Evolutionary conservation across 1,140 invertebrate species (phyloP), one percentile per base, ranked within the genome.

Genomic region (Dinoponera quadriceps): DNA sequence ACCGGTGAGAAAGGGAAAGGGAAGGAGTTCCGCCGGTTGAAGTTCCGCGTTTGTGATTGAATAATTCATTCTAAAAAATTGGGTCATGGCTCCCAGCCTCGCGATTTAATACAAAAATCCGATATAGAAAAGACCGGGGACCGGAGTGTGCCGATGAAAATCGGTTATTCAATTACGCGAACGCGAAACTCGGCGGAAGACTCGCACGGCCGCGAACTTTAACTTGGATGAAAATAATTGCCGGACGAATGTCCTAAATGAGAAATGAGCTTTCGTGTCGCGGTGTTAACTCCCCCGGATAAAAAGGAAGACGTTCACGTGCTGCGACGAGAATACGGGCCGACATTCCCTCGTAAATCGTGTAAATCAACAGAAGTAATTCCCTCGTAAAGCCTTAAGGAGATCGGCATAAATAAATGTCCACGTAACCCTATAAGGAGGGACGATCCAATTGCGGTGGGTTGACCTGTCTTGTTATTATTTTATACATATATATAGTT

Each of bases 101-200:
- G 38, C 38, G 38, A 44, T 44, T 44, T 44, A 44, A 44, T 9
- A 44, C 3, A 44, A 44, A 44, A 44, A 44, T 44, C 38, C 38
- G 33, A 33, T 44, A 44, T 11, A 44, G 38, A 44, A 44, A 9
- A 9, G n/a, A n/a, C n/a, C n/a, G n/a, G n/a, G n/a, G n/a, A n/a
- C n/a, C 51, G 33, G 9, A 18, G 14, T 7, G 18, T 38, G n/a
- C 48, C 0, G 33, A 20, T 78, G 62, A 44, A 44, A 38, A 78
- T 69, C 65, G 20, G 16, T 57, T 44, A 69, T 80, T 80, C 75
- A 68, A 57, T 80, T 69, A 57, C 51, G 51, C 51, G 57, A 57
- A 38, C n/a, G 18, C 29, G 9, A 25, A 78, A 55, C 22, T 69
- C 14, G 9, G 20, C 20, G 13, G n/a, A n/a, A n/a, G 16, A 69